Percentiles rank a stretch among this genome's conserved stretches.
Conservation (phyloP, 2,888 invertebrate genomes). For the Nomada ruficornis region DNA sequence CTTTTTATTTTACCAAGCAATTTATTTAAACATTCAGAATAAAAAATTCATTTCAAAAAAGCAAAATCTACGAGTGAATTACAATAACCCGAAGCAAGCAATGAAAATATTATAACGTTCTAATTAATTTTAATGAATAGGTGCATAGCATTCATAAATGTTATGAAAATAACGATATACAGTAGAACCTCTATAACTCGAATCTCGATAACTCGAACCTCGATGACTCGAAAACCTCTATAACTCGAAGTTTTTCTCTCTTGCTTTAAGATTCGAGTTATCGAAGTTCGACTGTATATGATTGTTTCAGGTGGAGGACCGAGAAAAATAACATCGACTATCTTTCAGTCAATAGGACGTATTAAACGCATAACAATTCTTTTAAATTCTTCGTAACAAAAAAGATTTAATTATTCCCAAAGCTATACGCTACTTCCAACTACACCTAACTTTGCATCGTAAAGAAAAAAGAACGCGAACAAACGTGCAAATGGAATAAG, state of each 20-base stretch:
- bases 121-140: too few relatives aligned
- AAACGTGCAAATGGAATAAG: neutral
- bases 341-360: slow-evolving; percentile 48
- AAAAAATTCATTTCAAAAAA: neutral
- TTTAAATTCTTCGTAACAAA: neutral
- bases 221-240: too few relatives aligned
- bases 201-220: too few relatives aligned
- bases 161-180: too few relatives aligned
- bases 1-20: slow-evolving; percentile 36
- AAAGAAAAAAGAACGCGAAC: slow-evolving; percentile 12
- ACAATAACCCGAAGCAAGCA: neutral
- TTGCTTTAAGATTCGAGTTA: too few relatives aligned
- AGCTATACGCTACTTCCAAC: too few relatives aligned
- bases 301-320: neutral
- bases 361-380: neutral
- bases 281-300: too few relatives aligned
- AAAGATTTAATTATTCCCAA: neutral
- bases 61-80: neutral
- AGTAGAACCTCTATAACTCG: too few relatives aligned
- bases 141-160: neutral
- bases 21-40: slow-evolving; percentile 8
- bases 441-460: neutral
- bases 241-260: too few relatives aligned
- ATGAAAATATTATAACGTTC: neutral
- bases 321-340: slow-evolving; percentile 45